Evolutionary conservation across 2,797 vertebrate species (phyloP).

Genomic region (Phrynocephalus forsythii): DNA sequence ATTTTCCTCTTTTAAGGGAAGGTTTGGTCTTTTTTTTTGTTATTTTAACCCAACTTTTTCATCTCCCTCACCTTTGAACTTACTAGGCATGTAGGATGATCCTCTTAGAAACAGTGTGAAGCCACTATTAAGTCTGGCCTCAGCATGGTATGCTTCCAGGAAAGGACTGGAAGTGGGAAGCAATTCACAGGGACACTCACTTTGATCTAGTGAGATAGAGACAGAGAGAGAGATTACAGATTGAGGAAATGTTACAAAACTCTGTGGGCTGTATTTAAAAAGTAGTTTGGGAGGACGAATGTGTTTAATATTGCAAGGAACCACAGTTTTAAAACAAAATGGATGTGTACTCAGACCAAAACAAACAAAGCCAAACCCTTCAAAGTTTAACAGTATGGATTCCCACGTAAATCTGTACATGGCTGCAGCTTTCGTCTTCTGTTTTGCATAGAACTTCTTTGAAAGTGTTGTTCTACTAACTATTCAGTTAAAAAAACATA

Average conservation of each 20-base stretch:
- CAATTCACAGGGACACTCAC: background rate
- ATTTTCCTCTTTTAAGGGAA: background rate
- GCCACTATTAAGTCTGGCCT: background rate
- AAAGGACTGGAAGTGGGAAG: background rate
- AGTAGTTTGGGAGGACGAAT: background rate
- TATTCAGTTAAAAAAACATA: background rate
- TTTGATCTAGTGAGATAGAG: background rate
- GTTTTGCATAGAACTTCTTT: background rate
- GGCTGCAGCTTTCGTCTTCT: background rate
- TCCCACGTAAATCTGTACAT: background rate
- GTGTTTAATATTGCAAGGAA: background rate
- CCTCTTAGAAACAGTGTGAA: background rate
- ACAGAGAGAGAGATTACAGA: background rate
- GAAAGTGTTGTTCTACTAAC: background rate
- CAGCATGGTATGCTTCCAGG: background rate
- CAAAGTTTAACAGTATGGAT: background rate
- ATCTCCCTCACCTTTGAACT: background rate
- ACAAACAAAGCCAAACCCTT: no score
- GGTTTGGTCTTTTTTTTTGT: no score
- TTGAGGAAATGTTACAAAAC: background rate
- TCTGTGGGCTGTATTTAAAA: background rate
- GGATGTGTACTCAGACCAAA: background rate
- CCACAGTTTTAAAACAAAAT: background rate
- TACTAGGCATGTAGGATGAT: background rate
- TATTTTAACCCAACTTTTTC: no score